Base-by-base conservation (phyloP, 2,113 vertebrate genomes). In the Syngnathus floridae region DNA sequence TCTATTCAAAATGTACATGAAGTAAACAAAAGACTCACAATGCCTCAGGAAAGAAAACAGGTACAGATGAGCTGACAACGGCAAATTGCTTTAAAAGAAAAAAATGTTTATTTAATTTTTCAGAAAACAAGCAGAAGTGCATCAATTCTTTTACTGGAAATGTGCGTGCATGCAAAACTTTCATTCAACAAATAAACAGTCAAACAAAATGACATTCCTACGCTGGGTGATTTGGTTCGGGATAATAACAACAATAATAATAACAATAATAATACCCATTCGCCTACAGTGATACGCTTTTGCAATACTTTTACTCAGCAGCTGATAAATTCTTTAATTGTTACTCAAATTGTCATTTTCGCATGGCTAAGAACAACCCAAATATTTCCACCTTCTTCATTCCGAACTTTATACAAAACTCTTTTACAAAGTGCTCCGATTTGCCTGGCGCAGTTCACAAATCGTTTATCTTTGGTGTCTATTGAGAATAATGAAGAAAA, bases 351-450 rank as follows among this genome's bases (percentile, higher is more conserved):
- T 63, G 69, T 73, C 49, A 55, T 36, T 65, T 61, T 62, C 61
- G 57, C 48, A 52, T 41, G 26, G 49, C 36, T 21, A 17, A 22
- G 38, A 58, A 71, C 45, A 58, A 71, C 45, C 45, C 51, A 41
- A 64, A n/a, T n/a, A 41, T 54, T 12, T 13, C 4, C 1, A 22
- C 22, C 21, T 13, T 13, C 17, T 56, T 56, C 12, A 64, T 46
- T n/a, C 40, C 35, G 21, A n/a, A 66, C 26, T 40, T 41, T 37
- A 72, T 22, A 71, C 45, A 59, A 69, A 73, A 65, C 46, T 38
- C 68, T 52, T n/a, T 11, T 59, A 71, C 73, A 79, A 88, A 83
- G 80, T 84, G 81, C 79, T 86, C 7, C 84, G 26, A 55, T 74
- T 80, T 69, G 19, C 6, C 45, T 45, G 54, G 41, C 61, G 46